Base-by-base conservation (phyloP, 2,113 vertebrate genomes). In the Ictalurus furcatus region DNA sequence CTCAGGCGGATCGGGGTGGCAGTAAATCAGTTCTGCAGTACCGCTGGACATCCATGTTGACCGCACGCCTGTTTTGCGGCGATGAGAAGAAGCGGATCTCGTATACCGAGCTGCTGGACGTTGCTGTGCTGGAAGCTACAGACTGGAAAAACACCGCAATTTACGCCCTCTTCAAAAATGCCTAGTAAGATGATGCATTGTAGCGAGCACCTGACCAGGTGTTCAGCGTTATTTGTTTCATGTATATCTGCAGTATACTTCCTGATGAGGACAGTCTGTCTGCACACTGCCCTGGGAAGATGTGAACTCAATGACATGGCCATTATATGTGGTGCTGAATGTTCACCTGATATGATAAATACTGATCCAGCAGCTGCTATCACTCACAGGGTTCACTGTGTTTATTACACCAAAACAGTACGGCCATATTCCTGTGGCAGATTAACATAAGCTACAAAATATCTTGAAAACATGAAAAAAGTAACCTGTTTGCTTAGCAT, bases 111-210 rank as follows among this genome's bases (percentile, higher is more conserved):
- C 91, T 96, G 73, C 89, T 95, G 0, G 94, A 95, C 2, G 88
- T 95, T 48, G 87, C 88, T 1, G 85, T 90, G 14, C 87, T 95
- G 16, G 40, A 90, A 2, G 85, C 74, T 28, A 40, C 91, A 0
- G 52, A 1, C 3, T 94, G 94, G 94, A 23, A 90, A 34, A 88
- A 93, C 7, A 92, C 92, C 61, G 91, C 30, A 2, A 84, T 96
- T 0, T 96, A 95, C 19, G 94, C 87, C 1, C 95, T 96, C 82
- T 96, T 96, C 92, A 94, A 59, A 84, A 96, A 96, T 63, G 91
- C 92, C 74, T 96, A 95, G 96, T 96, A 93, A n/a, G 91, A 30
- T 37, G 44, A 25, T 23, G 79, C 25, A 52, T 80, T 9, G 4
- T 78, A 34, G 17, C 25, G 5, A 37, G 4, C 1, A 44, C 37